Evolutionary conservation across 2,888 invertebrate genomes (phyloP).

Genomic region (Lasioglossum lativentre): DNA sequence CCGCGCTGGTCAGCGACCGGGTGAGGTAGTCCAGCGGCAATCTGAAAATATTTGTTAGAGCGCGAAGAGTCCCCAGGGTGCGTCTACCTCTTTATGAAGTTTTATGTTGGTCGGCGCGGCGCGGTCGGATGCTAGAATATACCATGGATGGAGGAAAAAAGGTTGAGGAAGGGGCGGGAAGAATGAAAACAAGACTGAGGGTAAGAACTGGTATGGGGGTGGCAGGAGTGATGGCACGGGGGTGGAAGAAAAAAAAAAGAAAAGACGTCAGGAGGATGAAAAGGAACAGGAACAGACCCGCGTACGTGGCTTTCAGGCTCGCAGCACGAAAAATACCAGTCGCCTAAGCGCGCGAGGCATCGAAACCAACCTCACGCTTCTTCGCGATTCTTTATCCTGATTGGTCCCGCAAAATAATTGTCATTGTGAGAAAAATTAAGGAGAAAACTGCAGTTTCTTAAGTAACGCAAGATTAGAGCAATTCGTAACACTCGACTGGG

Average conservation of each 20-base stretch:
- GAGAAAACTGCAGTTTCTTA: no score
- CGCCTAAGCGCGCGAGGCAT: slow-evolving; percentile 42
- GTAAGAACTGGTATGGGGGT: slow-evolving; percentile 53
- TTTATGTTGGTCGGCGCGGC: slow-evolving; percentile 64
- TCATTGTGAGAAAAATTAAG: no score
- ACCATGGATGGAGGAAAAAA: slow-evolving; percentile 20
- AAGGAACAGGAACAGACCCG: slow-evolving; percentile 36
- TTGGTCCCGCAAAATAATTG: no score
- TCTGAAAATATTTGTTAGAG: slow-evolving; percentile 72
- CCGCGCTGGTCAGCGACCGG: slow-evolving; percentile 35
- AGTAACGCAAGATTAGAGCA: no score
- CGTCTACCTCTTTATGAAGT: slow-evolving; percentile 72
- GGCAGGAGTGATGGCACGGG: not conserved
- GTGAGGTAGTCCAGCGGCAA: slow-evolving; percentile 47
- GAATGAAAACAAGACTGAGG: slow-evolving; percentile 32
- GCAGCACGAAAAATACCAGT: slow-evolving; percentile 45
- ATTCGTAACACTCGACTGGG: no score
- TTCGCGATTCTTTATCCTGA: not conserved
- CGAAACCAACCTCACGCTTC: slow-evolving; percentile 37
- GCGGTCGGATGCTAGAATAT: slow-evolving; percentile 55
- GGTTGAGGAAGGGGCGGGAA: not conserved
- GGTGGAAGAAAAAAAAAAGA: slow-evolving; percentile 5
- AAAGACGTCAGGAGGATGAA: slow-evolving; percentile 24
- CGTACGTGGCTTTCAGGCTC: slow-evolving; percentile 53
- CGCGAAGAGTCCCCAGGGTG: slow-evolving; percentile 64